Percentiles rank a stretch among this genome's conserved stretches.
Conservation (phyloP, 2,888 invertebrate species). For the Pasiphila rectangulata region DNA sequence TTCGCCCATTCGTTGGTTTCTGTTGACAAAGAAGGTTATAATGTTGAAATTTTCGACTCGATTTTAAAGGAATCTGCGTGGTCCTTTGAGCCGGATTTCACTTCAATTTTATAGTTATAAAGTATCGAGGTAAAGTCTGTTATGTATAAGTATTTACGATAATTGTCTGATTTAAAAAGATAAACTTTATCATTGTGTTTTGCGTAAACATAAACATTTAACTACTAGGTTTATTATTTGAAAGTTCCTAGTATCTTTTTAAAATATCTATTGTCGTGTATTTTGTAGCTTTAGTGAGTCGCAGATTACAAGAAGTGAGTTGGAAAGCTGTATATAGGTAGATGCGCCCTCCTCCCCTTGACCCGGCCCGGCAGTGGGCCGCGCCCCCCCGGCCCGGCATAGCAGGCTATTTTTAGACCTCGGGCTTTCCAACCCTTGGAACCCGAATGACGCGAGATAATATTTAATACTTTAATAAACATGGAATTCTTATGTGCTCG, state of each 20-base stretch:
- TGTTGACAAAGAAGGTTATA: conserved; percentile 45
- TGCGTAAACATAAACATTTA: too few species aligned
- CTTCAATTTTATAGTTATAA: too few species aligned
- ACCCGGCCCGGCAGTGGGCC: conserved; percentile 70
- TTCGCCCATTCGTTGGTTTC: conserved; percentile 58
- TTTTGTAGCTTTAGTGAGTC: conserved; percentile 13
- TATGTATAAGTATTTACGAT: too few species aligned
- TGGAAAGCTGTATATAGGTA: conserved; percentile 24
- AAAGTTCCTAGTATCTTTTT: too few species aligned
- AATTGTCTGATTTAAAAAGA: too few species aligned
- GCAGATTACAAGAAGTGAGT: conserved; percentile 28
- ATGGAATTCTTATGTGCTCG: conserved; percentile 22
- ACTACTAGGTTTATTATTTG: too few species aligned
- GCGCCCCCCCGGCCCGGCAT: conserved; percentile 64
- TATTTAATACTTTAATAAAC: conserved; percentile 31
- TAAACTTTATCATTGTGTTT: too few species aligned
- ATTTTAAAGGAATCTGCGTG: too few species aligned
- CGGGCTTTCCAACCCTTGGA: conserved; percentile 52
- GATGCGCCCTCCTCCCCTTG: conserved; percentile 53
- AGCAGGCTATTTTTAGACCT: conserved; percentile 75
- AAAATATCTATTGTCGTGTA: too few species aligned
- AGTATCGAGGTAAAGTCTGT: too few species aligned
- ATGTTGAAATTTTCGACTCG: background rate
- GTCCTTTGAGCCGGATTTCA: too few species aligned
- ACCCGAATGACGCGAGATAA: conserved; percentile 32